These are phyloP conservation scores for Suncus etruscus DNA, from an alignment of 2,113 vertebrate species.

Conservation along the genomic window DNA sequence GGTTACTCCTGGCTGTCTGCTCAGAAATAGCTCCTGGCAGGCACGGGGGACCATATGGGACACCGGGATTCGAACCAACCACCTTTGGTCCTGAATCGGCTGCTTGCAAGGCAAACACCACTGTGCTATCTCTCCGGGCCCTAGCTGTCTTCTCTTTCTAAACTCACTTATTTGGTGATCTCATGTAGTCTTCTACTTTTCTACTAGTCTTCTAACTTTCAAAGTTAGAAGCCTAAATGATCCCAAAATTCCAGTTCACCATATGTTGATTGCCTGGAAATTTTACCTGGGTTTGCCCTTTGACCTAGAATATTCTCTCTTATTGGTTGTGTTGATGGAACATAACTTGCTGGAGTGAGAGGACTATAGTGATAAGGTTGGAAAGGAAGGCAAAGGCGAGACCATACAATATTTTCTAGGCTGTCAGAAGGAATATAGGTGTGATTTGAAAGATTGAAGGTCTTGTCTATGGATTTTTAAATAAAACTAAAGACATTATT, in stretches of 20 bases:
- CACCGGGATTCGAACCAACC: too few species aligned
- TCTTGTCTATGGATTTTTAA: too few species aligned
- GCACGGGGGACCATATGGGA: too few species aligned
- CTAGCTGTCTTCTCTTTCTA: not conserved
- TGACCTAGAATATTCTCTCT: not conserved
- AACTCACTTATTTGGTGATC: not conserved
- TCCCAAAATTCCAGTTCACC: not conserved
- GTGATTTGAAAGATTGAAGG: not conserved
- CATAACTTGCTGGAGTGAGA: not conserved
- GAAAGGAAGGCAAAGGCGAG: not conserved
- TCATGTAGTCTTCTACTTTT: not conserved
- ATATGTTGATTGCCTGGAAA: not conserved
- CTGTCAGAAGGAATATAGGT: not conserved
- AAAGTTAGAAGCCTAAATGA: not conserved
- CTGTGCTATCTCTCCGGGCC: too few species aligned
- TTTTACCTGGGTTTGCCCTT: conserved; percentile 41
- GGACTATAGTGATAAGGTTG: not conserved
- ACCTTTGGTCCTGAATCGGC: too few species aligned
- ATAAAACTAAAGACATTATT: too few species aligned
- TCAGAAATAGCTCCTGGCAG: too few species aligned
- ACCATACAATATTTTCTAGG: not conserved
- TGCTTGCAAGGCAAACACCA: too few species aligned
- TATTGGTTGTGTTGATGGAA: not conserved
- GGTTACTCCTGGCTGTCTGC: too few species aligned
- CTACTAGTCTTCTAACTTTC: not conserved